Base-by-base conservation (phyloP, 2,113 vertebrate genomes). In the Galeopterus variegatus region DNA sequence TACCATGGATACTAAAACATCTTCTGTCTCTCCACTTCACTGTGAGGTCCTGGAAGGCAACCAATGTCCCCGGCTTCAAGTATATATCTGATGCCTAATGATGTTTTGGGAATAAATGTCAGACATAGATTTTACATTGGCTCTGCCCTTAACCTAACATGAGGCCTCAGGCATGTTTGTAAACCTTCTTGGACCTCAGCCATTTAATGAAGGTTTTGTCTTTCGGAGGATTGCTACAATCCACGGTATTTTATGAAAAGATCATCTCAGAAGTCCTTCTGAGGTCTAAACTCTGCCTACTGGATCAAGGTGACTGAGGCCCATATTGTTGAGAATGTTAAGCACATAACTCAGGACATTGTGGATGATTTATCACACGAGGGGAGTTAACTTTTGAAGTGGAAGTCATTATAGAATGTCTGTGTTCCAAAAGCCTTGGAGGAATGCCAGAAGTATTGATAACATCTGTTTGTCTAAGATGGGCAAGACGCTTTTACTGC, bases 1-100 rank as follows among this genome's bases (percentile, higher is more conserved):
- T 18, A 5, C 7, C 0, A 0, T 5, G 5, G 48, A 11, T 6
- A 36, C 11, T 18, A 8, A 48, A 31, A 84, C 8, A n/a, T 9
- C 1, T 54, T 3, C 60, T 76, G 0, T 58, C 41, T 48, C 8
- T 54, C 8, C 8, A 45, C 15, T n/a, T 62, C 33, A 36, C n/a
- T 48, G 1, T n/a, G 31, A 56, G 23, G 0, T 48, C 17, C 41
- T 21, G 15, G 60, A 86, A 93, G 1, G 8, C 15, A 73, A 54
- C 1, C 50, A 24, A 3, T 24, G 41, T 58, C 4, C 1, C 23
- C 26, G 41, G 26, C 5, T 87, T 48, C 69, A 23, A 60, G 4
- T 1, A 50, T 6, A 28, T 4, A 31, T 6, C 15, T 48, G 6
- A 33, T 58, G 3, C 9, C 80, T 64, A 65, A 1, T 4, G 24